Evolutionary conservation across 2,888 invertebrate genomes (phyloP).

Genomic region (Vesta saturnalis): DNA sequence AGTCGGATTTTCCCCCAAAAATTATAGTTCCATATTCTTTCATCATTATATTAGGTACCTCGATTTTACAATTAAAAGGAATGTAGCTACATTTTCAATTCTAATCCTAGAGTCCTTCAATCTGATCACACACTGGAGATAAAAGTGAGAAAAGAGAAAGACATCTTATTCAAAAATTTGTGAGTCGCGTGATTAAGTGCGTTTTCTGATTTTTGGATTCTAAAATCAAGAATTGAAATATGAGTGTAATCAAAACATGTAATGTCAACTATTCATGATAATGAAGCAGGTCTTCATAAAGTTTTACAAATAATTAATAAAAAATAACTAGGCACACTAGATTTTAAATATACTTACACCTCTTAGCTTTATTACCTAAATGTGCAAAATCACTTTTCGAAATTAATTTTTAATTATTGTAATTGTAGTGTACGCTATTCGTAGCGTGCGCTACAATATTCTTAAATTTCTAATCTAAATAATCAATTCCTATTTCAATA

Average conservation of each 20-base stretch:
- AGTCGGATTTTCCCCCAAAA: not conserved
- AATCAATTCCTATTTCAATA: conserved; percentile 52
- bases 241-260: no score
- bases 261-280: conserved; percentile 2
- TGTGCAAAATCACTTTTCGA: not conserved
- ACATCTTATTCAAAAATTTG: no score
- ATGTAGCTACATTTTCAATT: no score
- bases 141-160: no score
- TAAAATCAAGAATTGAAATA: no score
- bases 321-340: conserved; percentile 45
- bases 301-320: conserved; percentile 33
- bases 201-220: no score
- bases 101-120: no score
- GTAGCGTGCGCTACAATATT: not conserved
- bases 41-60: conserved; percentile 12
- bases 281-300: conserved; percentile 29
- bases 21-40: not conserved
- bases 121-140: no score
- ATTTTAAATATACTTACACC: conserved; percentile 31
- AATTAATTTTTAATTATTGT: no score
- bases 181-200: no score
- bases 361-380: conserved; percentile 7
- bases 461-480: conserved; percentile 30
- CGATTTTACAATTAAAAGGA: no score
- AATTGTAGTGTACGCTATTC: no score